Evolutionary conservation across 2,113 vertebrate genomes (phyloP).

Genomic region (Tetrax tetrax): DNA sequence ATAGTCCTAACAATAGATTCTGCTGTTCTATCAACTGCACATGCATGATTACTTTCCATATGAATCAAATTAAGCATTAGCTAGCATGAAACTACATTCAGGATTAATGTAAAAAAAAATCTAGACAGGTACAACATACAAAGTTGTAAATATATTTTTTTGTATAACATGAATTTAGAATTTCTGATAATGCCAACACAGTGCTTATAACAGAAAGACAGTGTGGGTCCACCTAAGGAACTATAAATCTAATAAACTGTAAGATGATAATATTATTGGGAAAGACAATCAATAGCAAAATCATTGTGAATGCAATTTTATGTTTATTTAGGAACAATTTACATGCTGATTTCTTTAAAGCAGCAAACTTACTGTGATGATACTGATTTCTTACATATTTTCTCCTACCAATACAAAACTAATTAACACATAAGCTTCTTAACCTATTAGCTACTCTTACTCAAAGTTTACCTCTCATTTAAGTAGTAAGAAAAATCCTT

Average conservation of each 20-base stretch:
- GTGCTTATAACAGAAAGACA: not conserved
- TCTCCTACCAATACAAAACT: constrained; percentile 1
- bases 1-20: not conserved
- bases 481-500: constrained; percentile 31
- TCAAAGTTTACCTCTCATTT: constrained; percentile 59
- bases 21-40: not conserved
- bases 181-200: constrained; percentile 1
- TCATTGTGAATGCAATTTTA: not conserved
- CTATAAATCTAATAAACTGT: not conserved
- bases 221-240: not conserved
- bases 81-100: not conserved
- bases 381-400: not conserved
- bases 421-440: constrained; percentile 16
- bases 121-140: not conserved
- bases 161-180: not conserved
- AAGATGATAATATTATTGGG: not conserved
- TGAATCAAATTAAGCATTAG: constrained; percentile 28
- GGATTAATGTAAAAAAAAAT: not conserved
- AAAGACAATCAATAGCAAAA: constrained; percentile 26
- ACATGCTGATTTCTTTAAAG: not conserved
- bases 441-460: constrained; percentile 10
- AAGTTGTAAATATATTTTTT: constrained; percentile 40
- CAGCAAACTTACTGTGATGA: not conserved
- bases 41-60: not conserved
- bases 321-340: constrained; percentile 5